Conservation (phyloP, 1,140 invertebrate genomes). For the Solen grandis region DNA sequence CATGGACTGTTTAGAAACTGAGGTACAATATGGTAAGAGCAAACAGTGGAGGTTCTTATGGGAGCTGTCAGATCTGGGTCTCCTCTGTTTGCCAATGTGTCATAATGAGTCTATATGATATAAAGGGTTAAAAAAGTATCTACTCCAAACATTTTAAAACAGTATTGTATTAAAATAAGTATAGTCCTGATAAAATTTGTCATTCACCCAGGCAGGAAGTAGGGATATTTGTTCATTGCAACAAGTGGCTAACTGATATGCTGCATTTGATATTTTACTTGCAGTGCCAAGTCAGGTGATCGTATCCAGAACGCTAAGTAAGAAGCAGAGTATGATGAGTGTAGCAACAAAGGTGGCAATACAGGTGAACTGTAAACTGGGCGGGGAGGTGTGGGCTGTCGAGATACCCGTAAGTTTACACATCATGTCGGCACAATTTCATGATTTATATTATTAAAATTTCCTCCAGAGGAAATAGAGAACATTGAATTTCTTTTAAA, state of each 20-base stretch:
- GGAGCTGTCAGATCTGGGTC: no score
- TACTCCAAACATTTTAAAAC: not conserved
- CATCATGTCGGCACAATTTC: no score
- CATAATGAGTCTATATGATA: no score
- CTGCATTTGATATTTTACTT: not conserved
- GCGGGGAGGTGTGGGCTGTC: constrained; percentile 93
- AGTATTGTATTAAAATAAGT: not conserved
- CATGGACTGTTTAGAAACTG: no score
- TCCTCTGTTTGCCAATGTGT: no score
- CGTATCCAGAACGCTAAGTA: constrained; percentile 83
- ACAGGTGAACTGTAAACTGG: constrained; percentile 97
- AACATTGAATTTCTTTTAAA: no score
- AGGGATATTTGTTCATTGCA: not conserved
- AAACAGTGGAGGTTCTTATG: no score
- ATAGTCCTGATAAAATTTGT: no score
- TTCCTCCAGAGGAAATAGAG: no score
- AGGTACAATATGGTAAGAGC: no score
- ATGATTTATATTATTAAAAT: no score
- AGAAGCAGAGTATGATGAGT: constrained; percentile 81
- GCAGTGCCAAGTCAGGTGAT: constrained; percentile 86
- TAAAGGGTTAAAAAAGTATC: not conserved
- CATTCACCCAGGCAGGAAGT: no score
- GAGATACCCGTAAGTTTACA: constrained; percentile 86
- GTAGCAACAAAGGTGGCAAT: constrained; percentile 83
- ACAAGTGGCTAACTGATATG: not conserved